A percentile compares a stretch with the other conserved stretches of the same genome.
Evolutionary conservation across 2,113 vertebrate species (phyloP).

Genomic region (Sphaerodactylus townsendi): DNA sequence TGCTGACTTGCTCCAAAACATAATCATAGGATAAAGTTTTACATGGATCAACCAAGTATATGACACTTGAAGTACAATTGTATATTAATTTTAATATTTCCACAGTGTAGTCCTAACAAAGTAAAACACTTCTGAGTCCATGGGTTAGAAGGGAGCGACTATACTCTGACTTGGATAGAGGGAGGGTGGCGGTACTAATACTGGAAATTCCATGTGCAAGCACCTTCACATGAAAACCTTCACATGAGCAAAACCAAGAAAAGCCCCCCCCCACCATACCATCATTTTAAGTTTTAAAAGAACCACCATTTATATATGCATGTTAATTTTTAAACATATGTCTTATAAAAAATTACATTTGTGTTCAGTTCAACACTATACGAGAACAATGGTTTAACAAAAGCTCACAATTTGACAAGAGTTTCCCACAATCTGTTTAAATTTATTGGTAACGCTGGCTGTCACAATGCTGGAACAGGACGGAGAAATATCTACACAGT

Average conservation of each 20-base stretch:
- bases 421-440: slow-evolving; percentile 74
- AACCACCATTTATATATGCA: slow-evolving; percentile 66
- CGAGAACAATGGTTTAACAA: slow-evolving; percentile 44
- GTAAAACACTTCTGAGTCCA: too few relatives aligned
- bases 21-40: neutral
- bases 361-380: slow-evolving; percentile 60
- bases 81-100: neutral
- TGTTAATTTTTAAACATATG: slow-evolving; percentile 62
- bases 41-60: neutral
- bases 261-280: slow-evolving; percentile 51
- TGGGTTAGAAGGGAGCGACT: too few relatives aligned
- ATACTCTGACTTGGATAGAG: neutral
- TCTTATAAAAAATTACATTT: slow-evolving; percentile 71
- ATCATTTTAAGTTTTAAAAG: slow-evolving; percentile 65
- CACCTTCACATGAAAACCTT: slow-evolving; percentile 44
- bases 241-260: slow-evolving; percentile 32
- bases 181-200: neutral
- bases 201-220: slow-evolving; percentile 49
- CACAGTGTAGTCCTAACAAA: too few relatives aligned
- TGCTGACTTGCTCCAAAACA: neutral
- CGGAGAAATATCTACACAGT: slow-evolving; percentile 39
- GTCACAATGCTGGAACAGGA: slow-evolving; percentile 66
- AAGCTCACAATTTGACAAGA: slow-evolving; percentile 68
- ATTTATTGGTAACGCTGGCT: slow-evolving; percentile 75
- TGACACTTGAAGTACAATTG: neutral